Conservation (phyloP, 1,140 invertebrate species). For the Drosophila nigromelanica region DNA sequence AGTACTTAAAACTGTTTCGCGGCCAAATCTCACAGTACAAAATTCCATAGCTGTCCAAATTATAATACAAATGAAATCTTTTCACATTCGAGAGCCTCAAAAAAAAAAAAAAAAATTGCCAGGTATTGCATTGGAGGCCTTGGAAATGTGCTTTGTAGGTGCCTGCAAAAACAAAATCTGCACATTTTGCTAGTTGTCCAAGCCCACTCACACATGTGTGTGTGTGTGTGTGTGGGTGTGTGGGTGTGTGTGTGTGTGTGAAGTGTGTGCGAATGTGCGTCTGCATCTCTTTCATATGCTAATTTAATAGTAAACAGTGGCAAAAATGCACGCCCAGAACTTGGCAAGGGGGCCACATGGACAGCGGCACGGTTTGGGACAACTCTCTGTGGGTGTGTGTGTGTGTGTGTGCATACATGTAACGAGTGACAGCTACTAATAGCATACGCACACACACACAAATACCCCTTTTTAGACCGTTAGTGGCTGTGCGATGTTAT, state of each 20-base stretch:
- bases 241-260: slow-evolving; percentile 11
- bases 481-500: slow-evolving; percentile 14
- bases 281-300: slow-evolving; percentile 59
- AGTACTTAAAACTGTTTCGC: too few species aligned
- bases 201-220: background rate
- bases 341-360: slow-evolving; percentile 10
- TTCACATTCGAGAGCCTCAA: too few species aligned
- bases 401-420: slow-evolving; percentile 27
- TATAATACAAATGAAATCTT: too few species aligned
- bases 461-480: slow-evolving; percentile 1
- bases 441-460: slow-evolving; percentile 32
- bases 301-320: slow-evolving; percentile 67
- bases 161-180: slow-evolving; percentile 15
- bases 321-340: slow-evolving; percentile 43
- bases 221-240: slow-evolving; percentile 9
- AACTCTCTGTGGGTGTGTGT: slow-evolving; percentile 3
- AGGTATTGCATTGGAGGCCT: background rate
- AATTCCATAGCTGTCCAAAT: too few species aligned
- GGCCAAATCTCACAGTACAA: too few species aligned
- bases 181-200: slow-evolving; percentile 35
- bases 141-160: slow-evolving; percentile 7
- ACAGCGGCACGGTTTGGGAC: slow-evolving; percentile 4
- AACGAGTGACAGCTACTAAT: slow-evolving; percentile 62
- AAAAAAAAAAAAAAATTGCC: too few species aligned
- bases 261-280: slow-evolving; percentile 20